A percentile compares a stretch with the other conserved stretches of the same genome.
phyloP scores from a whole-genome alignment of 2,113 vertebrate species.

The Megaceryle torquata region DNA sequence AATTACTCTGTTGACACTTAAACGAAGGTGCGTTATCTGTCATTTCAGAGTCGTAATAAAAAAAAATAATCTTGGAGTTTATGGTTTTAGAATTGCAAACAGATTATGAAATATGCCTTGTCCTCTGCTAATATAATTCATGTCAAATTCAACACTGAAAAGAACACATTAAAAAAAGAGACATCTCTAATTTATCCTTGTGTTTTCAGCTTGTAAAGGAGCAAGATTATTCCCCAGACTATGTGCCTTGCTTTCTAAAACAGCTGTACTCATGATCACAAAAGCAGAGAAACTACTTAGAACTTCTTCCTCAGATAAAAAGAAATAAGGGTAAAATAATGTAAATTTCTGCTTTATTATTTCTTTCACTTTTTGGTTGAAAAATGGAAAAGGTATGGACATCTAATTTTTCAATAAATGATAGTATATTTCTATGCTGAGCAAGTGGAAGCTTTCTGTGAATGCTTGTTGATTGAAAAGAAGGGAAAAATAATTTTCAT shows the following conservation, averaged over 20 bases:
- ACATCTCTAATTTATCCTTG: background rate
- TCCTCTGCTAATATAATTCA: background rate
- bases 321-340: background rate
- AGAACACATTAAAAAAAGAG: background rate
- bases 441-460: background rate
- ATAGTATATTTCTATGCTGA: background rate
- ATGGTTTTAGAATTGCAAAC: background rate
- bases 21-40: background rate
- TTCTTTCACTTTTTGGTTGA: background rate
- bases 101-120: background rate
- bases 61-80: background rate
- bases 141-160: background rate
- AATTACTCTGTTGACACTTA: background rate
- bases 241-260: background rate
- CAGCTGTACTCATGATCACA: background rate
- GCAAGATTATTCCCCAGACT: background rate
- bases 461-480: background rate
- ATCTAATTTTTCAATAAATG: background rate
- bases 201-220: background rate
- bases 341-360: background rate
- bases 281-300: background rate
- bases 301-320: background rate
- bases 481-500: background rate
- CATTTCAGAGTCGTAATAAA: background rate
- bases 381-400: background rate